A percentile compares a stretch with the other conserved stretches of the same genome.
phyloP scores from a whole-genome alignment of 2,113 vertebrate species.

The Bettongia penicillata region DNA sequence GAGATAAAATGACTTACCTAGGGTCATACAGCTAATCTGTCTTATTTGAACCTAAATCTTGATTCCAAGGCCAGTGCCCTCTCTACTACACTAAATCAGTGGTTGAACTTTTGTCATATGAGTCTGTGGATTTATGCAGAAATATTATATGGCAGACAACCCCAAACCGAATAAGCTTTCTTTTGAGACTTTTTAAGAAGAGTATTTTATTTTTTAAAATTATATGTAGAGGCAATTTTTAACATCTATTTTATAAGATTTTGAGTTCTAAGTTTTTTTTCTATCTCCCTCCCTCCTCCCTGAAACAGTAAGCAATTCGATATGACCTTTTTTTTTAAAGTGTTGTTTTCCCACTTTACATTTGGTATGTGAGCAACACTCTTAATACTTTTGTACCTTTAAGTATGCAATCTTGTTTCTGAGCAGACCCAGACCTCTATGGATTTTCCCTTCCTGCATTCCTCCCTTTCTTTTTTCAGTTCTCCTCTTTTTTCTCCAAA shows the following conservation, averaged over 20 bases:
- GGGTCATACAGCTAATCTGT: background rate
- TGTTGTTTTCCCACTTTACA: background rate
- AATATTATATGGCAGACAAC: background rate
- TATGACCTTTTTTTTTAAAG: background rate
- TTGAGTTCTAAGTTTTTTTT: no score
- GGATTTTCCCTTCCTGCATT: background rate
- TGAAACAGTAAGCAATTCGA: no score
- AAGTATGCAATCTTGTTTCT: background rate
- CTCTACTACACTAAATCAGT: background rate
- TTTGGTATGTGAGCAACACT: background rate
- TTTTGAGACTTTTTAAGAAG: conserved; percentile 6
- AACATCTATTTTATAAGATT: no score
- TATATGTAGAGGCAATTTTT: no score
- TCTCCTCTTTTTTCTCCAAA: background rate
- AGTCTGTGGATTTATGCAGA: conserved; percentile 19
- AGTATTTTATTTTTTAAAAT: no score
- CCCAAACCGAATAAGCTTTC: conserved; percentile 13
- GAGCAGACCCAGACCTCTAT: background rate
- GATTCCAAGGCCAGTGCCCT: background rate
- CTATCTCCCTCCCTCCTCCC: no score
- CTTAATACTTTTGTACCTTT: background rate
- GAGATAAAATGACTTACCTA: background rate
- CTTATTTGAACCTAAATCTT: background rate
- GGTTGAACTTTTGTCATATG: conserved; percentile 2
- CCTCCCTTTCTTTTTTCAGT: background rate